phyloP scores from a whole-genome alignment of 2,113 vertebrate species.

The Clupea harengus region DNA sequence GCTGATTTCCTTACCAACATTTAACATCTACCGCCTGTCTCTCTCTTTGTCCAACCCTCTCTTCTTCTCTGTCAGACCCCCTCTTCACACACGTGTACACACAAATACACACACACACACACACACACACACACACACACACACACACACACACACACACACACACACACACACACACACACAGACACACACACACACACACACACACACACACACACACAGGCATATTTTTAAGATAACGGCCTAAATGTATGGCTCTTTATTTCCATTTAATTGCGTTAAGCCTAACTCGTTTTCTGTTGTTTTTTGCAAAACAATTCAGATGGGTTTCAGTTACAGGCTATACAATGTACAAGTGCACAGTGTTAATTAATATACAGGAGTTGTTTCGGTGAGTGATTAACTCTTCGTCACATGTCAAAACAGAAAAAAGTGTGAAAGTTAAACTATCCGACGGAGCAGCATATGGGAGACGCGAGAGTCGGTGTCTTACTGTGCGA shows the following conservation, averaged over 20 bases:
- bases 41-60: neutral
- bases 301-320: neutral
- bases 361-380: constrained; percentile 4
- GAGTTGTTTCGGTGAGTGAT: constrained; percentile 57
- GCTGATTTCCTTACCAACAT: constrained; percentile 68
- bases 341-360: neutral
- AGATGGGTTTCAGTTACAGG: neutral
- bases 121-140: constrained; percentile 33
- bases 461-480: constrained; percentile 76
- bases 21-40: constrained; percentile 50
- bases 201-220: neutral
- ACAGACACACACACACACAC: neutral
- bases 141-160: constrained; percentile 2
- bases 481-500: constrained; percentile 39
- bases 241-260: neutral
- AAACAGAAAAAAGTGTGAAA: constrained; percentile 42
- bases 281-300: neutral
- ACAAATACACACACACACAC: neutral
- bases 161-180: neutral
- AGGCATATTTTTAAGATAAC: neutral
- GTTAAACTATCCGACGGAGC: constrained; percentile 52
- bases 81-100: constrained; percentile 2
- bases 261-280: neutral
- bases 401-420: constrained; percentile 48
- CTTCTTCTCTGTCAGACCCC: neutral